Evolutionary conservation across 2,888 invertebrate species (phyloP), one percentile per base, ranked within the genome.

Genomic region (Anorthoa munda): DNA sequence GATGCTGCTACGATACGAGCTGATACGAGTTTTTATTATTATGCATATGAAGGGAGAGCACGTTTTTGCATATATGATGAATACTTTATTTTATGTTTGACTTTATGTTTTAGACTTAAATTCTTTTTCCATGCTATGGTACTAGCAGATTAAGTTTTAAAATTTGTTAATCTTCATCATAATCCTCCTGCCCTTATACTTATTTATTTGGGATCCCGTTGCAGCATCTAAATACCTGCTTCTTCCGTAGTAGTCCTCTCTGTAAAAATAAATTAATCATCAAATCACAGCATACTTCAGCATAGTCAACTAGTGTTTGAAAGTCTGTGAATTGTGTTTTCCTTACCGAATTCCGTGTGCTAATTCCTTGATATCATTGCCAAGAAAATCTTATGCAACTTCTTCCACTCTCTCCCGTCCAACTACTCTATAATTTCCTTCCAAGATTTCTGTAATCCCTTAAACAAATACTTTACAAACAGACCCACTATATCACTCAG

Each of bases 1-100:
- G 39, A 55, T 60, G 53, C 53, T 53, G 69, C 17, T 69, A n/a
- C n/a, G n/a, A n/a, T n/a, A n/a, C n/a, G n/a, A n/a, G n/a, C n/a
- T n/a, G n/a, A 46, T 56, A 63, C 18, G 55, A 61, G 18, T 75
- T 75, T 75, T 69, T 75, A 75, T 61, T 55, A 68, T n/a, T 50
- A 61, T 55, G 21, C 48, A 55, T 75, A 68, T n/a, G 45, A 61
- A 61, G 18, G 53, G 53, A n/a, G 18, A 53, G 26, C 75, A 75
- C 26, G 55, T 60, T 75, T 60, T 17, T 55, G 68, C 48, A 50
- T 75, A 55, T 45, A 67, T 60, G 60, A 67, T 60, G 60, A 56
- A 68, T 76, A 64, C 11, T 59, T 64, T 59, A 58, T 58, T 64
- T 64, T 26, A 64, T 26, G n/a, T 13, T 48, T 11, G 13, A 51